These are phyloP conservation scores for Podarcis cretensis DNA, from an alignment of 2,113 vertebrate genomes.

Conservation along the genomic window DNA sequence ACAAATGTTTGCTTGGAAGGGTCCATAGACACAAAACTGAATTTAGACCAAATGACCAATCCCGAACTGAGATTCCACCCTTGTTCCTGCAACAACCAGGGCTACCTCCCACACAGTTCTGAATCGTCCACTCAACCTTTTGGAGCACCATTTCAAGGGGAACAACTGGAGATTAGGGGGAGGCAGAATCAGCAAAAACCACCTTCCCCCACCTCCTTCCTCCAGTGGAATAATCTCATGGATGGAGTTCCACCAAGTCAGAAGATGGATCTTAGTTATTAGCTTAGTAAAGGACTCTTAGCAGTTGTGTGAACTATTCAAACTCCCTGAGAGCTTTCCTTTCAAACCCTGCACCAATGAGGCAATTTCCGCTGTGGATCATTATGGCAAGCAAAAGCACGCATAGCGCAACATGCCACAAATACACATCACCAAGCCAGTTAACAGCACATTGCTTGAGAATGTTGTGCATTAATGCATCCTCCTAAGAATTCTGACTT, in stretches of 20 bases:
- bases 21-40: too few species aligned
- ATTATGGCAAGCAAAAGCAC: neutral
- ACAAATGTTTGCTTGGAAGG: too few species aligned
- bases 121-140: too few species aligned
- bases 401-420: neutral
- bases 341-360: neutral
- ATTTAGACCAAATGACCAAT: too few species aligned
- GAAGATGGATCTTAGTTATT: neutral
- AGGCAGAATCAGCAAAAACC: too few species aligned
- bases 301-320: neutral
- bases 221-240: too few species aligned
- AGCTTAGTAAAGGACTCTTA: neutral
- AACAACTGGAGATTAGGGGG: too few species aligned
- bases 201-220: too few species aligned
- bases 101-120: too few species aligned
- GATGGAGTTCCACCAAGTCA: neutral
- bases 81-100: too few species aligned
- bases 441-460: neutral
- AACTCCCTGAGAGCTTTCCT: neutral
- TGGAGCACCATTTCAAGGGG: too few species aligned
- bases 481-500: conserved; percentile 33
- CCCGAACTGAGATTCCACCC: too few species aligned
- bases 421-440: neutral
- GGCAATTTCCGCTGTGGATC: neutral
- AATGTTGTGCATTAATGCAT: neutral